Evolutionary conservation across 2,888 invertebrate species (phyloP).

Genomic region (Gortyna flavago): DNA sequence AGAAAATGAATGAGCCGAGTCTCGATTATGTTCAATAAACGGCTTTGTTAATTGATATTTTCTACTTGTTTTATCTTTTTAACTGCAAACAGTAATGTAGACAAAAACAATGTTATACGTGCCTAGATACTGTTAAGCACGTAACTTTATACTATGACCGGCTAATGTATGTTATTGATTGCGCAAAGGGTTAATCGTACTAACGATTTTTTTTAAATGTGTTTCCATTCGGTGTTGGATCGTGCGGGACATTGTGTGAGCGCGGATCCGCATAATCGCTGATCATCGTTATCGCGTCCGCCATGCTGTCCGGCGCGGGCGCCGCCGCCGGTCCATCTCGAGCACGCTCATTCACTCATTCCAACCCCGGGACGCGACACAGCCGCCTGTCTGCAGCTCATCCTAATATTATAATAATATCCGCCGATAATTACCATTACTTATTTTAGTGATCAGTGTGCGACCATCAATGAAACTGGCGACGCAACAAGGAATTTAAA

Average conservation of each 20-base stretch:
- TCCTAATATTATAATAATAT: conserved; percentile 67
- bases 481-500: conserved; percentile 26
- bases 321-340: conserved; percentile 78
- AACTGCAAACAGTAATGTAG: conserved; percentile 71
- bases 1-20: conserved; percentile 81
- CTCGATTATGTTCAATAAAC: conserved; percentile 80
- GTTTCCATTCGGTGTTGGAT: conserved; percentile 61
- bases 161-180: conserved; percentile 31
- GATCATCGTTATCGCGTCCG: conserved; percentile 87
- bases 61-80: conserved; percentile 77
- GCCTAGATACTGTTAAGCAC: conserved; percentile 12
- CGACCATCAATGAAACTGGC: conserved; percentile 51
- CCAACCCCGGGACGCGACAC: conserved; percentile 78
- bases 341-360: conserved; percentile 81
- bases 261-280: conserved; percentile 83
- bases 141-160: conserved; percentile 12
- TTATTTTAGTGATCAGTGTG: conserved; percentile 19
- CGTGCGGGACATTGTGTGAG: conserved; percentile 70
- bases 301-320: conserved; percentile 83
- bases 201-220: conserved; percentile 57
- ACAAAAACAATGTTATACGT: conserved; percentile 64
- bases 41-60: conserved; percentile 83
- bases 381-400: conserved; percentile 76
- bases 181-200: conserved; percentile 31
- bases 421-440: conserved; percentile 45